Evolutionary conservation across 1,140 invertebrate genomes (phyloP).

Genomic region (Nixonia krombeini): DNA sequence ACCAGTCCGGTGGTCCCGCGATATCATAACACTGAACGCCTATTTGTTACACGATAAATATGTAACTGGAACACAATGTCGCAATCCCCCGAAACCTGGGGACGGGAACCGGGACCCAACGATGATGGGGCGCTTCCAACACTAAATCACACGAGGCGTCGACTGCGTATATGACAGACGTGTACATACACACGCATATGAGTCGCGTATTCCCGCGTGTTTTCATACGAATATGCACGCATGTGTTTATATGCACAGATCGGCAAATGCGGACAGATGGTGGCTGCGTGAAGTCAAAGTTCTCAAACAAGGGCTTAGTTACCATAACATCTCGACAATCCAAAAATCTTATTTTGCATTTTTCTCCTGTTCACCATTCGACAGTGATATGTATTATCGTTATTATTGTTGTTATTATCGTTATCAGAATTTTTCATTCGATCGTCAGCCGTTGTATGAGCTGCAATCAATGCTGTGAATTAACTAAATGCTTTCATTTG

Average conservation of each 20-base stretch:
- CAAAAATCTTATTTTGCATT: too few species aligned
- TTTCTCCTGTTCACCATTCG: too few species aligned
- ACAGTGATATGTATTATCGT: too few species aligned
- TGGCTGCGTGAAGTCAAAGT: slow-evolving; percentile 61
- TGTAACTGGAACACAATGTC: slow-evolving; percentile 69
- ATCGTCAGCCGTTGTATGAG: too few species aligned
- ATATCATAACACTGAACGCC: slow-evolving; percentile 70
- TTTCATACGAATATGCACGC: slow-evolving; percentile 2
- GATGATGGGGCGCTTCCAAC: slow-evolving; percentile 52
- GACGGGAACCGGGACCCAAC: slow-evolving; percentile 25
- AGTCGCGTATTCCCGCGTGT: slow-evolving; percentile 4
- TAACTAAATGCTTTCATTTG: too few species aligned
- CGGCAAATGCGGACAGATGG: slow-evolving; percentile 57
- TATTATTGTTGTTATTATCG: too few species aligned
- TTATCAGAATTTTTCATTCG: too few species aligned
- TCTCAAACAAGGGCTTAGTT: slow-evolving; percentile 58
- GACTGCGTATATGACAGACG: slow-evolving; percentile 33
- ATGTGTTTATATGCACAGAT: slow-evolving; percentile 39
- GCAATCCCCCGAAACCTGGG: slow-evolving; percentile 25
- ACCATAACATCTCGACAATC: slow-evolving; percentile 49
- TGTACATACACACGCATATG: slow-evolving; percentile 35
- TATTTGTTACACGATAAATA: slow-evolving; percentile 72
- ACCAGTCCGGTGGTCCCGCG: slow-evolving; percentile 55
- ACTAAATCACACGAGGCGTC: slow-evolving; percentile 62
- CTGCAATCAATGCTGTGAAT: too few species aligned